phyloP scores from a whole-genome alignment of 2,797 vertebrate genomes.

The Columba guinea region DNA sequence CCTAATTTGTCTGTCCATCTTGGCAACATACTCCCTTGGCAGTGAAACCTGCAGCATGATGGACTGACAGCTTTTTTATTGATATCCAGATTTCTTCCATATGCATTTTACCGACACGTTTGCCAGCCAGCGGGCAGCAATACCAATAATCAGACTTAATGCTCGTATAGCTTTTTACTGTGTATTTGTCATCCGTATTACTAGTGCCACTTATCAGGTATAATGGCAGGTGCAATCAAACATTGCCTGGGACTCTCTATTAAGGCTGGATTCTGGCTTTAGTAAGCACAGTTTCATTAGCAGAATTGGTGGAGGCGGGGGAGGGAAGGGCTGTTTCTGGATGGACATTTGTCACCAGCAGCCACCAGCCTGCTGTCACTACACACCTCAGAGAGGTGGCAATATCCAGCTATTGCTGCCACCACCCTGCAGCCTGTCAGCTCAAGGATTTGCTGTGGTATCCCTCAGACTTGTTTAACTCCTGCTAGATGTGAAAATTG shows the following conservation, averaged over 20 bases:
- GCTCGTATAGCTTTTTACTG: not conserved
- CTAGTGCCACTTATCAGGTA: not conserved
- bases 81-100: not conserved
- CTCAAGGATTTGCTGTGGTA: not conserved
- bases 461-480: not conserved
- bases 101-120: not conserved
- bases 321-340: not conserved
- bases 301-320: not conserved
- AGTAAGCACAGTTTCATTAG: not conserved
- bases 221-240: not conserved
- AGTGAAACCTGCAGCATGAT: not conserved
- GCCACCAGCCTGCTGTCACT: not conserved
- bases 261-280: not conserved
- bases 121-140: not conserved
- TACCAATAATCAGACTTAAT: not conserved
- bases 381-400: not conserved
- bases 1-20: not conserved
- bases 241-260: not conserved
- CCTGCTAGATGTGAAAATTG: fast-evolving
- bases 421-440: not conserved
- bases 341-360: not conserved
- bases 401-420: not conserved
- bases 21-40: not conserved
- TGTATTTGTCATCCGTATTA: not conserved
- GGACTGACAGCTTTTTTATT: not conserved